These are phyloP conservation scores for Styela clava DNA, from an alignment of 23 tunicate genomes.

Conservation along the genomic window DNA sequence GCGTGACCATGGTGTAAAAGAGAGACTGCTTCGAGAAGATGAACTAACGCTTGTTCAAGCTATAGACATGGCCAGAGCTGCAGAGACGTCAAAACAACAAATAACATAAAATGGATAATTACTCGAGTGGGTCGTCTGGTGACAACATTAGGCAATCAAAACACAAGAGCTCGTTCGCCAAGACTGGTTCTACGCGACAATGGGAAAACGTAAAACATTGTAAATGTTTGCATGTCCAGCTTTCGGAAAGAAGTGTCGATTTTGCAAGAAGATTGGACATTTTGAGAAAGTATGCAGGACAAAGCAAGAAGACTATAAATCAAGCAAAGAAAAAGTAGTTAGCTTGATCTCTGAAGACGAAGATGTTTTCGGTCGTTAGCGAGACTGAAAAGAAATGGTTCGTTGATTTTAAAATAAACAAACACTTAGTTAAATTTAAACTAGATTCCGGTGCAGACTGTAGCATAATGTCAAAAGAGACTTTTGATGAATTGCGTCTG, in stretches of 20 bases:
- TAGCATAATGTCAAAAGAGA: not conserved
- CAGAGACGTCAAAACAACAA: not conserved
- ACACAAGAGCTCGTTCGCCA: not conserved
- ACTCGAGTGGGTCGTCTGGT: not conserved
- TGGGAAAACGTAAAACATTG: not conserved
- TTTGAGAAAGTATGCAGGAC: not conserved
- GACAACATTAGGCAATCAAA: not conserved
- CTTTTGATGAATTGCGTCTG: not conserved
- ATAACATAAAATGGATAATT: not conserved
- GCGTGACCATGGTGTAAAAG: not conserved
- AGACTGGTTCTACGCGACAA: not conserved
- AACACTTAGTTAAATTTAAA: not conserved
- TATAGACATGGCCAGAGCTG: not conserved
- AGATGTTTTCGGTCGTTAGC: not conserved
- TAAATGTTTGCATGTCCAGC: not conserved
- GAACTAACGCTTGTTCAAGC: not conserved
- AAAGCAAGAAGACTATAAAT: not conserved
- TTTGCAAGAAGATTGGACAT: not conserved
- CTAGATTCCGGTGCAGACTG: not conserved
- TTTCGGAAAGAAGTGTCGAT: not conserved
- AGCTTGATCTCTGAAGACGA: not conserved
- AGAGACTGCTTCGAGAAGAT: not conserved
- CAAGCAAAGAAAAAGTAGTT: not conserved
- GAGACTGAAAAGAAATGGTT: not conserved
- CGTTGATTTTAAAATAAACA: not conserved